Conservation (phyloP, 2,113 vertebrate species). For the Urocitellus parryii region DNA sequence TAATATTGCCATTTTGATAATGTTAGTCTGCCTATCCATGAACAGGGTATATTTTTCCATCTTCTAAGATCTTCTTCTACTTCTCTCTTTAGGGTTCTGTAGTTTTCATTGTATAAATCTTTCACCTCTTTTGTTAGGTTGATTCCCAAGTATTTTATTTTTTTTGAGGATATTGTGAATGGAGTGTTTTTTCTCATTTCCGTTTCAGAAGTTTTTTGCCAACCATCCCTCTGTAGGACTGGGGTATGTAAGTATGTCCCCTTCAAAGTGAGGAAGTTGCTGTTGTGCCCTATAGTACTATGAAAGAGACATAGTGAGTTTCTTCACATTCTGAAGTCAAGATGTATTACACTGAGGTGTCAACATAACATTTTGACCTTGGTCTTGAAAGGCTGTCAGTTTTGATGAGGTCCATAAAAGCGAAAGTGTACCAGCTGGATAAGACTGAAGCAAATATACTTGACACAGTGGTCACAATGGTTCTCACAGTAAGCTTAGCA, state of each 20-base stretch:
- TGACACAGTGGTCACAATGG: background rate
- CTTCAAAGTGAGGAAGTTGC: background rate
- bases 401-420: background rate
- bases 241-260: background rate
- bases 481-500: background rate
- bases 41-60: no score
- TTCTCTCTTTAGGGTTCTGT: no score
- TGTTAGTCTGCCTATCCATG: no score
- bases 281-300: background rate
- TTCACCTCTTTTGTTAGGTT: no score
- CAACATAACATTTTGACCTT: background rate
- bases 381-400: background rate
- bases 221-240: background rate
- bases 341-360: background rate
- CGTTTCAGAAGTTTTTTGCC: no score
- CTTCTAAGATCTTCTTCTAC: no score
- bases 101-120: no score
- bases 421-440: background rate
- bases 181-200: no score
- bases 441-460: background rate
- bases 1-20: no score
- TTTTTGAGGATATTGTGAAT: no score
- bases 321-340: constrained; percentile 19
- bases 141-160: no score
- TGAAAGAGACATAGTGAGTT: background rate